These are phyloP conservation scores for Periophthalmus magnuspinnatus DNA, from an alignment of 2,797 vertebrate genomes.

Conservation along the genomic window DNA sequence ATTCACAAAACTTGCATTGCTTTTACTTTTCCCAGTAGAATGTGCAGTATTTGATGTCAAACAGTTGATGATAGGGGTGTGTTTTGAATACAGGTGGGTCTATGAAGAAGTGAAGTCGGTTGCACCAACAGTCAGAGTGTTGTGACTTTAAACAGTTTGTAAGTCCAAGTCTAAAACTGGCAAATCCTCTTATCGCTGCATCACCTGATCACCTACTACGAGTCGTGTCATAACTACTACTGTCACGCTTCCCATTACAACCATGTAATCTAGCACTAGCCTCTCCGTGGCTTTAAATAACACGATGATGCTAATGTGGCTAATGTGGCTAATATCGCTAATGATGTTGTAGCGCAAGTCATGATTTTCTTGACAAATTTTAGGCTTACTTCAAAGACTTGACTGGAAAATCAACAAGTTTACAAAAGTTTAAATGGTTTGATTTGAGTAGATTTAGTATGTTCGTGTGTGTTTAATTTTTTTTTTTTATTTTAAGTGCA, in stretches of 20 bases:
- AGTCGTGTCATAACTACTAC: slow-evolving; percentile 10
- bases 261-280: background rate
- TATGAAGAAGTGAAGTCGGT: background rate
- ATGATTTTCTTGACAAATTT: background rate
- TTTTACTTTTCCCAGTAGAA: background rate
- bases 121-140: slow-evolving; percentile 36
- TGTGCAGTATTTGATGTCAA: background rate
- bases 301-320: background rate
- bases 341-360: background rate
- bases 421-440: too few relatives aligned
- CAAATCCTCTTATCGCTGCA: slow-evolving; percentile 17
- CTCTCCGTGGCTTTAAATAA: background rate
- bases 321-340: background rate
- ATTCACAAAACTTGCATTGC: background rate
- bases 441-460: too few relatives aligned
- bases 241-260: background rate
- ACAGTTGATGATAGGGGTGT: background rate
- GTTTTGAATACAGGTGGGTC: background rate
- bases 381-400: background rate
- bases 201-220: slow-evolving; percentile 18
- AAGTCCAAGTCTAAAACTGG: slow-evolving; percentile 16
- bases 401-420: background rate
- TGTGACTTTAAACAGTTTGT: slow-evolving; percentile 34
- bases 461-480: too few relatives aligned
- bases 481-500: too few relatives aligned